Evolutionary conservation across 2,113 vertebrate species (phyloP).

Genomic region (Poecile atricapillus): DNA sequence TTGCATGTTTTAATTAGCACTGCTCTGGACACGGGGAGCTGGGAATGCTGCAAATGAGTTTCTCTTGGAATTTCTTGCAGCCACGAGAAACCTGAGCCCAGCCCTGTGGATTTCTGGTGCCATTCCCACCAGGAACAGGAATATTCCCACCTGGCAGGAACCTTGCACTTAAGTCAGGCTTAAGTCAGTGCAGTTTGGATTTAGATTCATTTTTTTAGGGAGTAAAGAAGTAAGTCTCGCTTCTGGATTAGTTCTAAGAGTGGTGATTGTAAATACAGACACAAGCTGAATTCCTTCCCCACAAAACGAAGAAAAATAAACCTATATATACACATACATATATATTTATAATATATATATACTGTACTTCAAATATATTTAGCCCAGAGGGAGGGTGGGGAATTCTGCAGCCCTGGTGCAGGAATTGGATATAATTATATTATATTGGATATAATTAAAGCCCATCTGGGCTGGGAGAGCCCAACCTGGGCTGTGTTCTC

Average conservation of each 20-base stretch:
- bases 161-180: not conserved
- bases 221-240: not conserved
- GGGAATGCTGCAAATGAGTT: not conserved
- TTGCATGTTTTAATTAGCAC: not conserved
- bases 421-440: not conserved
- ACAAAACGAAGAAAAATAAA: not conserved
- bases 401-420: not conserved
- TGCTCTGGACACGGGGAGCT: not conserved
- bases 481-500: not conserved
- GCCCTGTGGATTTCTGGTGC: not conserved
- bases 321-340: not conserved
- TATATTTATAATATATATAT: not conserved
- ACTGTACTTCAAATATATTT: not conserved
- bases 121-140: no score
- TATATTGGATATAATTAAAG: not conserved
- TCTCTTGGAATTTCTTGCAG: not conserved
- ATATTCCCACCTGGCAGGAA: not conserved
- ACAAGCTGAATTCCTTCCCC: not conserved
- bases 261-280: not conserved
- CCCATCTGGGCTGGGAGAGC: rapidly evolving
- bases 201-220: not conserved
- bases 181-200: rapidly evolving
- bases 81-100: rapidly evolving
- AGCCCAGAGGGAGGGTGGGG: rapidly evolving
- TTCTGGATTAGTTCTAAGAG: not conserved